Evolutionary conservation across 2,797 vertebrate species (phyloP), one percentile per base, ranked within the genome.

Genomic region (Clarias laeviceps): DNA sequence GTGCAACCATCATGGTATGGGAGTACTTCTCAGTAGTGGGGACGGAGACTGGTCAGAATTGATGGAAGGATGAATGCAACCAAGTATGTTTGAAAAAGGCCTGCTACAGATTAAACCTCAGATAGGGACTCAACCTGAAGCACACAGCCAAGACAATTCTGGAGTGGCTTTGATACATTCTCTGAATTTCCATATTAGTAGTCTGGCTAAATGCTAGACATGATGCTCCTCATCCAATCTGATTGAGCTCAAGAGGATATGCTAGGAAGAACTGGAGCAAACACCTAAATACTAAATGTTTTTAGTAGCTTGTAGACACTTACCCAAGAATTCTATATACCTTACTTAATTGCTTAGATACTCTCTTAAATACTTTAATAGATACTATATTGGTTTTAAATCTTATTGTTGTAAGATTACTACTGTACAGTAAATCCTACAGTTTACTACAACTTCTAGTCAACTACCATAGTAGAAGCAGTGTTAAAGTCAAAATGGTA

Each of bases 41-140:
- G 54, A 76, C 27, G 8, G n/a, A 57, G 50, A 76, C 50, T 57
- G 50, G 7, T 20, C 27, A 57, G 18, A 76, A 32, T 12, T 76
- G 17, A 76, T 32, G 54, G 27, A 57, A 57, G 8, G 27, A 32
- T 32, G 40, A 76, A 57, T 77, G 18, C 29, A 57, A 29, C 29
- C 27, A 77, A 56, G 32, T 76, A 56, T 76, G 56, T 27, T 76
- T 56, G 50, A 74, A 74, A 7, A 73, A 73, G 54, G 17, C 24
- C 40, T 73, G 5, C 70, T 73, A 54, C 24, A 54, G 12, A 17
- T 12, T 73, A 73, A 73, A 73, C 14, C 40, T 54, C 14, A 27
- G 70, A 50, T 22, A 24, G 37, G 69, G 34, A 9, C 69, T n/a
- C 24, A 73, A 45, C n/a, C 27, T 57, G 24, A 50, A 27, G 45